phyloP scores from a whole-genome alignment of 2,797 vertebrate species.

The Nyctibius grandis region DNA sequence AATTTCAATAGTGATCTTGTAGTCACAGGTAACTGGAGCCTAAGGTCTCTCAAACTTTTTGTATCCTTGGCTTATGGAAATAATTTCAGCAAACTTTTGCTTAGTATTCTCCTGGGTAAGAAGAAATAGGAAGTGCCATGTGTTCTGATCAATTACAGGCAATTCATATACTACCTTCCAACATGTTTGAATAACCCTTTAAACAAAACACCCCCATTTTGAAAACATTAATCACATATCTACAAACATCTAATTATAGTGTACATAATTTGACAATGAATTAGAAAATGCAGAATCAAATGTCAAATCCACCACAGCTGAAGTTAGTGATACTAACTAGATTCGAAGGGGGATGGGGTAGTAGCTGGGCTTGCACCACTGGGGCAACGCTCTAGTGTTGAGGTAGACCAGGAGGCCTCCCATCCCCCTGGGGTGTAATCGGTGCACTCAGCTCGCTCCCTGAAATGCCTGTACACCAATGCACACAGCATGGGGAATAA shows the following conservation, averaged over 20 bases:
- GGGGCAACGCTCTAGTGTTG: too few species aligned
- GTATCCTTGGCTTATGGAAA: not conserved
- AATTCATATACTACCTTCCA: not conserved
- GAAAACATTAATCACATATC: not conserved
- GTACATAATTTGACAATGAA: not conserved
- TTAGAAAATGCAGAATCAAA: not conserved
- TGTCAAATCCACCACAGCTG: not conserved
- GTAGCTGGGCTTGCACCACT: too few species aligned
- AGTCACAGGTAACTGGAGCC: not conserved
- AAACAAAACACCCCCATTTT: not conserved
- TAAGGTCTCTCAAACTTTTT: not conserved
- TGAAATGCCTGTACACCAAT: too few species aligned
- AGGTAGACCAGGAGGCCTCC: too few species aligned
- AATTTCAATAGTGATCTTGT: not conserved
- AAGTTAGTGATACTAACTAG: too few species aligned
- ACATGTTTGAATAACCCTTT: not conserved
- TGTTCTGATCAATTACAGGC: not conserved
- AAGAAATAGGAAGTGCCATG: not conserved
- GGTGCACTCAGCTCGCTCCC: too few species aligned
- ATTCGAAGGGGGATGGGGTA: too few species aligned
- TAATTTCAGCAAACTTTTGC: not conserved
- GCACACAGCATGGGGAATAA: too few species aligned
- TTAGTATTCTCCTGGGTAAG: not conserved
- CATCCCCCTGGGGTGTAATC: too few species aligned
- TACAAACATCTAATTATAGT: not conserved